Base-by-base conservation (phyloP, 2,888 invertebrate genomes). In the Caenorhabditis sp. region DNA sequence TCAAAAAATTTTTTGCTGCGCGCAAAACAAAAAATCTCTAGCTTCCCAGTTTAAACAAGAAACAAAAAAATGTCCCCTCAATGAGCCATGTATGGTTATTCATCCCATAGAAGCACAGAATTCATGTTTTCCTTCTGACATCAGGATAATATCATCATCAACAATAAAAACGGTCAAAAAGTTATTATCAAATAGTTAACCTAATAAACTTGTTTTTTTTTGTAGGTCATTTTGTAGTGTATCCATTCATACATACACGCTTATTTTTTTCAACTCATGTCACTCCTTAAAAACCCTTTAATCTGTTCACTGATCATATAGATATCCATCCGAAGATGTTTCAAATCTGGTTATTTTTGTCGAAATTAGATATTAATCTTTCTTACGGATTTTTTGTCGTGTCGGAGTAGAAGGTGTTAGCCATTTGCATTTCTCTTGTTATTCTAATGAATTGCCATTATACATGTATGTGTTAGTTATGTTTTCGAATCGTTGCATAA, bases 281-380 rank as follows among this genome's bases (percentile, higher is more conserved):
- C 43, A 17, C 43, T 43, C 17, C 43, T 43, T 14, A 43, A 43
- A 43, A 43, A 43, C 17, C 36, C 17, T 43, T 14, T 43, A 17
- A 43, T 17, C 17, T 43, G 12, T 17, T 10, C 43, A 43, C 14
- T 43, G 43, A 43, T 43, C 43, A 14, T 10, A 43, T 43, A 43
- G 43, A 43, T 43, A 43, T 43, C 43, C 12, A 43, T 17, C 43
- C 2, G 17, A 43, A 43, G 10, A 12, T 43, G 38, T 59, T 59
- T 59, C 43, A 59, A 43, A 43, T 43, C 43, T 43, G 43, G 43
- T 43, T 43, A 43, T 43, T 43, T 43, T 43, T 14, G 43, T 43
- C 43, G 43, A 43, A 43, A 17, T 43, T 10, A 43, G 43, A 43
- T 43, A 43, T 10, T 17, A 17, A 43, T 43, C 43, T n/a, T n/a